Percentiles rank a stretch among this genome's conserved stretches.
Evolutionary conservation across 2,113 vertebrate genomes (phyloP).

Genomic region (Syngnathus typhle): DNA sequence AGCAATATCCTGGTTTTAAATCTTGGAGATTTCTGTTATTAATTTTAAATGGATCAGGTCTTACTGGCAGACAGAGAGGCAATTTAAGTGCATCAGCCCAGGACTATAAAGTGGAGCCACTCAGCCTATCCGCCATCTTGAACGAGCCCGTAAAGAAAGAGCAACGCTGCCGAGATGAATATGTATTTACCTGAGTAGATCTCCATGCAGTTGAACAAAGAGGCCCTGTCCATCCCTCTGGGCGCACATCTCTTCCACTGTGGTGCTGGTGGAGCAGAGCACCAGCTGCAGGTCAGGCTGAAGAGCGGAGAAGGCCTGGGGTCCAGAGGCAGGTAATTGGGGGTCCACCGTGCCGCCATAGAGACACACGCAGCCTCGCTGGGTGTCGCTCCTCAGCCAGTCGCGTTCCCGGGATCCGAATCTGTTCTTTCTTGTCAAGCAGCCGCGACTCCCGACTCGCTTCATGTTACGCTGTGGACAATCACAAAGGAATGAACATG

Average conservation of each 20-base stretch:
- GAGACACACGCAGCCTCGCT: slow-evolving; percentile 84
- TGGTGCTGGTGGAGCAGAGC: slow-evolving; percentile 86
- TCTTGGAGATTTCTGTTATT: slow-evolving; percentile 22
- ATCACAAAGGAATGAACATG: slow-evolving; percentile 7
- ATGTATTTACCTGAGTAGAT: slow-evolving; percentile 83
- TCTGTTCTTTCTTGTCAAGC: slow-evolving; percentile 78
- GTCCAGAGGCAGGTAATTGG: slow-evolving; percentile 51
- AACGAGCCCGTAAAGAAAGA: neutral
- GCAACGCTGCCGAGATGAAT: neutral
- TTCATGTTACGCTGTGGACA: slow-evolving; percentile 85
- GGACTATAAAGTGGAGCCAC: slow-evolving; percentile 19
- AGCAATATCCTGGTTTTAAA: slow-evolving; percentile 10
- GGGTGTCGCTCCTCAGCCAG: slow-evolving; percentile 83
- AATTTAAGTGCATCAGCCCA: slow-evolving; percentile 12
- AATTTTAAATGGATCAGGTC: slow-evolving; percentile 29
- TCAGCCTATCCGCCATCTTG: slow-evolving; percentile 17
- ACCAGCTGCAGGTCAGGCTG: slow-evolving; percentile 82
- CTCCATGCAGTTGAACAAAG: slow-evolving; percentile 88
- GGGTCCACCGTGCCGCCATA: slow-evolving; percentile 73
- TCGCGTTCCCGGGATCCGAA: slow-evolving; percentile 86
- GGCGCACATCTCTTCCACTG: slow-evolving; percentile 80
- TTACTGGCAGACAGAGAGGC: slow-evolving; percentile 9
- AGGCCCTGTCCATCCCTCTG: slow-evolving; percentile 77
- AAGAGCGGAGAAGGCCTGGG: slow-evolving; percentile 63
- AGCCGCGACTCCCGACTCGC: slow-evolving; percentile 80